Conservation (phyloP, 92 coral and sea anemone genomes). For the Bergia puertoricense region DNA sequence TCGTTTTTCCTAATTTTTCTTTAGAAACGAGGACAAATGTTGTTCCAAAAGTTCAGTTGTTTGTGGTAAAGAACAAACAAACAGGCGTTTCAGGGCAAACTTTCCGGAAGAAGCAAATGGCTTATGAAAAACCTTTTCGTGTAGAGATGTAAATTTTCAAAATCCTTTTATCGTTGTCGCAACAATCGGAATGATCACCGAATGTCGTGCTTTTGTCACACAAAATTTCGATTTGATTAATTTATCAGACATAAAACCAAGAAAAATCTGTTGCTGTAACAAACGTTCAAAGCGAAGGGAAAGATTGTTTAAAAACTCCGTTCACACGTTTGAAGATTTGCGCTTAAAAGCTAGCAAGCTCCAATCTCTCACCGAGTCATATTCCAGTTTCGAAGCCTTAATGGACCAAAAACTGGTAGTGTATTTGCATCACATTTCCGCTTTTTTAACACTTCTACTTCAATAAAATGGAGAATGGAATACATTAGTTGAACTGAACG, state of each 20-base stretch:
- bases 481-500: not conserved
- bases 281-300: not conserved
- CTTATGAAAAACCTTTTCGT: not conserved
- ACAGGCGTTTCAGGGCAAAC: not conserved
- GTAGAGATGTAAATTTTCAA: not conserved
- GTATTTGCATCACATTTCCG: conserved; percentile 16
- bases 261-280: not conserved
- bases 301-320: not conserved
- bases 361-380: not conserved
- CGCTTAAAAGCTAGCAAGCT: not conserved
- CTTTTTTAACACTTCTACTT: not conserved
- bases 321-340: not conserved
- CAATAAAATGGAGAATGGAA: not conserved
- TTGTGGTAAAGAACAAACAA: not conserved
- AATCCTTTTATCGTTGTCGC: not conserved
- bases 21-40: not conserved
- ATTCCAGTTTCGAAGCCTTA: not conserved
- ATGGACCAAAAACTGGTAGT: not conserved
- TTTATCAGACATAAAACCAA: not conserved
- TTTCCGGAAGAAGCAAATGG: not conserved
- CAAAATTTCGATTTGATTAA: not conserved
- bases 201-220: not conserved
- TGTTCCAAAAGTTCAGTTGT: not conserved
- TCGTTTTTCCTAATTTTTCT: not conserved
- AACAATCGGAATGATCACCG: not conserved